Evolutionary conservation across 1,140 invertebrate genomes (phyloP).

Genomic region (Patella vulgata): DNA sequence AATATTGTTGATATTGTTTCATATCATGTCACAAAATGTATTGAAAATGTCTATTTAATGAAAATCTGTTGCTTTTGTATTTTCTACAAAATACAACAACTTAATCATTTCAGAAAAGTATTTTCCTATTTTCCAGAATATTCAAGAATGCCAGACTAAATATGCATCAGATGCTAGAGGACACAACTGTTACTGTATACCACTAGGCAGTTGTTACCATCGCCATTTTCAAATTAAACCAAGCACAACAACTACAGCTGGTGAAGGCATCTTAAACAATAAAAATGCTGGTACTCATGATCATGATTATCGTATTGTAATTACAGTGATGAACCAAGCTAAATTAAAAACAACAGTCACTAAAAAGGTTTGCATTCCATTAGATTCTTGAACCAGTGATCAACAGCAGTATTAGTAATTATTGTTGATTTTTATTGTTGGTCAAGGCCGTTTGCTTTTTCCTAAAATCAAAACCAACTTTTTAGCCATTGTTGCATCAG

Average conservation of each 20-base stretch:
- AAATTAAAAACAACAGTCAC: slow-evolving; percentile 24
- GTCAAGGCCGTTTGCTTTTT: too few species aligned
- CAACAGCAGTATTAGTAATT: too few species aligned
- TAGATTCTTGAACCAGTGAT: too few species aligned
- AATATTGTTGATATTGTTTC: background rate
- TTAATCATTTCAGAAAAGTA: background rate
- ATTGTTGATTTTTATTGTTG: too few species aligned
- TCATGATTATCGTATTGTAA: slow-evolving; percentile 40
- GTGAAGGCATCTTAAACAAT: slow-evolving; percentile 27
- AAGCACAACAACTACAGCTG: slow-evolving; percentile 1
- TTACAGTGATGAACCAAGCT: slow-evolving; percentile 37
- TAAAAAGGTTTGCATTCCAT: slow-evolving; percentile 36
- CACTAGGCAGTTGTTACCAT: slow-evolving; percentile 30
- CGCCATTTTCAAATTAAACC: slow-evolving; percentile 38
- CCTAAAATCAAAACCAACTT: too few species aligned
- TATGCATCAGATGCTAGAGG: slow-evolving; percentile 26
- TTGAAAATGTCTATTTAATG: background rate
- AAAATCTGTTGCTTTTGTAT: background rate
- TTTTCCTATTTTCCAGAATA: slow-evolving; percentile 17
- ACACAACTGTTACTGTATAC: slow-evolving; percentile 38
- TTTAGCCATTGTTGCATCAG: too few species aligned
- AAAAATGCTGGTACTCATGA: slow-evolving; percentile 37
- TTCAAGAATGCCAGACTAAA: slow-evolving; percentile 22
- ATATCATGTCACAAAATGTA: background rate
- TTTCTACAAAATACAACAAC: too few species aligned